Percentiles rank a stretch among this genome's conserved stretches.
Conservation (phyloP, 2,797 vertebrate species). For the Poeciliopsis turneri region DNA sequence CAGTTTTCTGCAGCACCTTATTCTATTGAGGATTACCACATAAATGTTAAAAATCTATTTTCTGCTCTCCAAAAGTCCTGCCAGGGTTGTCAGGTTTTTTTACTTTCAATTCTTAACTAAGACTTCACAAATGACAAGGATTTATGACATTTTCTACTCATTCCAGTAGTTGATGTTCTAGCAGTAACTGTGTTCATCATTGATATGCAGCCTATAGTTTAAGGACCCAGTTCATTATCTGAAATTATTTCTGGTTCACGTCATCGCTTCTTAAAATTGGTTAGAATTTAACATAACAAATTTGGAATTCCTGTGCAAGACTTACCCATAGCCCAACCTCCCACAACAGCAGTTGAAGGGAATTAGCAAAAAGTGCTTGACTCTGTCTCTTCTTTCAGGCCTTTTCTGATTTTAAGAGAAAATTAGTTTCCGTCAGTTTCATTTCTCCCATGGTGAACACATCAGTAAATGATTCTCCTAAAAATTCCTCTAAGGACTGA, state of each 20-base stretch:
- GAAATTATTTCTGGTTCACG: neutral
- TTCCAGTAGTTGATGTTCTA: neutral
- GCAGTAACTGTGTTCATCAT: neutral
- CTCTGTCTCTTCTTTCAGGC: neutral
- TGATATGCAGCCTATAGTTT: neutral
- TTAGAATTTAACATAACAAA: neutral
- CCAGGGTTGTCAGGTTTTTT: neutral
- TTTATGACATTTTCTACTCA: neutral
- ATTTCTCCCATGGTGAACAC: neutral
- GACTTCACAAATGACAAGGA: neutral
- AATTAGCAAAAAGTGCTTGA: neutral
- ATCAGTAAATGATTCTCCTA: neutral
- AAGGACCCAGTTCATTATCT: neutral
- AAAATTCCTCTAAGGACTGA: neutral
- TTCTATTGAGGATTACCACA: neutral
- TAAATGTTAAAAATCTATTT: neutral
- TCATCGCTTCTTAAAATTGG: neutral
- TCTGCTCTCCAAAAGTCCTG: neutral
- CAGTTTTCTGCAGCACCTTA: neutral
- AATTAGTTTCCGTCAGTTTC: neutral
- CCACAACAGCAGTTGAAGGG: neutral
- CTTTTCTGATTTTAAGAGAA: neutral
- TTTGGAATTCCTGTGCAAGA: neutral
- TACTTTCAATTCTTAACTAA: neutral
- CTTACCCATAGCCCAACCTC: neutral